Evolutionary conservation across 1,140 invertebrate genomes (phyloP).

Genomic region (Stenopsyche tienmushanensis): DNA sequence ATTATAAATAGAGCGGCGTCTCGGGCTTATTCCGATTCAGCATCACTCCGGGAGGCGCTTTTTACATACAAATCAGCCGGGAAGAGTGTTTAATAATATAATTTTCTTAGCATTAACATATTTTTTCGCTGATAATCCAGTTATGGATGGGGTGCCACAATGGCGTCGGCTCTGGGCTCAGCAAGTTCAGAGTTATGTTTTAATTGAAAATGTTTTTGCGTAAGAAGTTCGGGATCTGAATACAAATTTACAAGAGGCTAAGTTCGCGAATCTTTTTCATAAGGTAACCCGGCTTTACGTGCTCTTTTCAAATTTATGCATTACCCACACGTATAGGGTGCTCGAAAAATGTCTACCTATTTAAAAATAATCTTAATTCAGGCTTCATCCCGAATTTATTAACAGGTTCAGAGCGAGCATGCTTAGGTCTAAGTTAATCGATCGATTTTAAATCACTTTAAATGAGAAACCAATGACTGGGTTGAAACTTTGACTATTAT

Average conservation of each 20-base stretch:
- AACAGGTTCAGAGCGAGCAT: no score
- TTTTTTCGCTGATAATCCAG: slow-evolving; percentile 30
- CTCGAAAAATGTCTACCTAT: no score
- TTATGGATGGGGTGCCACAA: slow-evolving; percentile 3
- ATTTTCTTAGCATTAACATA: slow-evolving; percentile 31
- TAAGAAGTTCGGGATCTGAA: slow-evolving; percentile 10
- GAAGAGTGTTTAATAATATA: slow-evolving; percentile 28
- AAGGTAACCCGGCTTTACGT: no score
- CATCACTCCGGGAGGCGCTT: background rate
- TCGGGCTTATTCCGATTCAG: background rate
- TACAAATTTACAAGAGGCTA: slow-evolving; percentile 7
- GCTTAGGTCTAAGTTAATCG: no score
- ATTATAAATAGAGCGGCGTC: background rate
- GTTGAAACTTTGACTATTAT: no score
- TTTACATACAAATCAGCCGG: slow-evolving; percentile 29
- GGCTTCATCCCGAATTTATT: no score
- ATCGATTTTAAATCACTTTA: no score
- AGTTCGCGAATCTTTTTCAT: no score
- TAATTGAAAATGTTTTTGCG: slow-evolving; percentile 31
- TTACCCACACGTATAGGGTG: no score
- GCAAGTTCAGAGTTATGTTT: slow-evolving; percentile 21
- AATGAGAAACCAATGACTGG: no score
- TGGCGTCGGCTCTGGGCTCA: background rate
- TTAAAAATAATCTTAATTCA: no score
- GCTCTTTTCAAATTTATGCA: no score